Base-by-base conservation (phyloP, 2,888 invertebrate species). In the Scrobipalpa costella region DNA sequence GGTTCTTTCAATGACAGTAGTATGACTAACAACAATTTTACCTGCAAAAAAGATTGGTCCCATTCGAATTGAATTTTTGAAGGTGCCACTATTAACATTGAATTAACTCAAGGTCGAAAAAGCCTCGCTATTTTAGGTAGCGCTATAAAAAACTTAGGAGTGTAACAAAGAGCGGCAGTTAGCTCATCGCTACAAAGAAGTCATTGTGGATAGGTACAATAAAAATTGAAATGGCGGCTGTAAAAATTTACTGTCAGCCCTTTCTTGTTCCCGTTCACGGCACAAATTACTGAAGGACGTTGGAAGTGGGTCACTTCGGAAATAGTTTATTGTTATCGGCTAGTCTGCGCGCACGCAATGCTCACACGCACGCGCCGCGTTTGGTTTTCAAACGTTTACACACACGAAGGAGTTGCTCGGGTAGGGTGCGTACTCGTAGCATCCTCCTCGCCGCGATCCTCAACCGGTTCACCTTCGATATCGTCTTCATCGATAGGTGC, bases 301-400 rank as follows among this genome's bases (percentile, higher is more conserved):
- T 81, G 80, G 78, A 91, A 89, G 88, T 91, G 84, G 90, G 90
- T 90, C 91, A 91, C 89, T 91, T 91, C 91, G 90, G 89, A 91
- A 91, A 91, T 91, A 91, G 90, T 90, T 90, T 90, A 91, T 91
- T 91, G 91, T 91, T 91, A 91, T 90, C 90, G 90, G 85, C 86
- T 83, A 84, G 85, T 80, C 82, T 83, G 90, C 88, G 88, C 86
- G 78, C 87, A 88, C 87, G 88, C 84, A 85, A 83, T 79, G 79
- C 88, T 81, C 81, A 81, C 83, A 84, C 83, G 78, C 83, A 78
- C 82, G 79, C 83, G 71, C 73, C 57, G n/a, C n/a, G n/a, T n/a
- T n/a, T n/a, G 77, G 78, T 83, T 85, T 86, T 83, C 86, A 86
- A 88, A 87, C 80, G 84, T 73, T 80, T 79, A 85, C 87, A 73